Base-by-base conservation (phyloP, 2,888 invertebrate genomes). In the Drosophila leonis region DNA sequence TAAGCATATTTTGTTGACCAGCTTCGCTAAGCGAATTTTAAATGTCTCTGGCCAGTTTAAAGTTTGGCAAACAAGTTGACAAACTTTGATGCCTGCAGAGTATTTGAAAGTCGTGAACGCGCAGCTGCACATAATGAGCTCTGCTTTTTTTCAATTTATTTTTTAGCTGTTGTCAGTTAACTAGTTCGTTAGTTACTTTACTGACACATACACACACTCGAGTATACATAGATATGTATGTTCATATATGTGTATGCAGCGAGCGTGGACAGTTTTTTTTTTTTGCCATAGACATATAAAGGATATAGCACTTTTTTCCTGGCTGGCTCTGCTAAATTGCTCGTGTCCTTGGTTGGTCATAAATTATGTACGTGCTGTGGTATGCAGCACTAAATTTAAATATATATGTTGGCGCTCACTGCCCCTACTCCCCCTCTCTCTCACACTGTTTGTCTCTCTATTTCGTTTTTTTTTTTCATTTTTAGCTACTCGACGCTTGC, bases 321-420 rank as follows among this genome's bases (percentile, higher is more conserved):
- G 74, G 72, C 80, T 78, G 74, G 80, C 81, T 72, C 78, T 81
- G 88, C 86, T 88, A 90, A 87, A 87, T 87, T 87, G 88, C 88
- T 88, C 89, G 89, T 88, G 88, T 83, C 90, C 90, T 88, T 88
- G 90, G 88, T 86, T 72, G 89, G 89, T 78, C 90, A 88, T 88
- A 88, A 88, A 88, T 88, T 88, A 90, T 90, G 90, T 88, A 90
- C 88, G 90, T 88, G 87, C 90, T 89, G 83, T 78, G 90, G 90
- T 87, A 88, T 84, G 88, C 88, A 79, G 88, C 90, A 88, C 89
- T 88, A 90, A 88, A 88, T 88, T 88, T 88, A 89, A 88, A 88
- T 88, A 89, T 88, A 88, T 80, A 75, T 69, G 57, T 59, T 67
- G 4, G 20, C 57, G 59, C 49, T 62, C 49, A n/a, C 29, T 18